phyloP scores from a whole-genome alignment of 2,888 invertebrate species.

The Rhingia rostrata region DNA sequence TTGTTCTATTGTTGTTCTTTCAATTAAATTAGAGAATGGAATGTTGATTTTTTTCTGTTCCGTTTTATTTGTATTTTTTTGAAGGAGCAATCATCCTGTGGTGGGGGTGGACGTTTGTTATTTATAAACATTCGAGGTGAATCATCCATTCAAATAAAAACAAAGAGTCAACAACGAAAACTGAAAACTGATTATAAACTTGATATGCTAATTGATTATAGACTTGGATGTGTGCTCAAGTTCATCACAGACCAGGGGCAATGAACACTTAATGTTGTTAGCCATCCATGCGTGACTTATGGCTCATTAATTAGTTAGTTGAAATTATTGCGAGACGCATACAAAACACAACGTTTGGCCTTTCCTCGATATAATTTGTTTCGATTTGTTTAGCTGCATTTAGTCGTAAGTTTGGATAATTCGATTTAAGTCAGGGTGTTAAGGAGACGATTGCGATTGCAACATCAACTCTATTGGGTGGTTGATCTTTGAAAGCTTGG shows the following conservation, averaged over 20 bases:
- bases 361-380: conserved; percentile 21
- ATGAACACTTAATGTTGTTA: conserved; percentile 40
- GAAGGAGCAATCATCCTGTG: too few relatives aligned
- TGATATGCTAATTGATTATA: conserved; percentile 53
- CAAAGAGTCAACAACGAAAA: neutral
- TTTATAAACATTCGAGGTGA: neutral
- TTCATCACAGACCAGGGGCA: conserved; percentile 15
- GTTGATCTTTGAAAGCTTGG: conserved; percentile 27
- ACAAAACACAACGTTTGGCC: conserved; percentile 21
- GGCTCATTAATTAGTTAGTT: conserved; percentile 52
- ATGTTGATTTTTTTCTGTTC: neutral
- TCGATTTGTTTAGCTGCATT: conserved; percentile 38
- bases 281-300: conserved; percentile 19
- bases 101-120: too few relatives aligned
- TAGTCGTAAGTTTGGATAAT: neutral
- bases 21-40: conserved; percentile 22
- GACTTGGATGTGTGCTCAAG: conserved; percentile 22
- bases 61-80: neutral
- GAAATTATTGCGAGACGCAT: conserved; percentile 19
- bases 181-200: neutral
- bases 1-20: neutral
- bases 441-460: conserved; percentile 5
- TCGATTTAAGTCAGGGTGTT: conserved; percentile 36
- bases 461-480: conserved; percentile 8
- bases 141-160: neutral